Percentiles rank a stretch among this genome's conserved stretches.
phyloP scores from a whole-genome alignment of 2,113 vertebrate genomes.

The Nothocercus nigrocapillus region DNA sequence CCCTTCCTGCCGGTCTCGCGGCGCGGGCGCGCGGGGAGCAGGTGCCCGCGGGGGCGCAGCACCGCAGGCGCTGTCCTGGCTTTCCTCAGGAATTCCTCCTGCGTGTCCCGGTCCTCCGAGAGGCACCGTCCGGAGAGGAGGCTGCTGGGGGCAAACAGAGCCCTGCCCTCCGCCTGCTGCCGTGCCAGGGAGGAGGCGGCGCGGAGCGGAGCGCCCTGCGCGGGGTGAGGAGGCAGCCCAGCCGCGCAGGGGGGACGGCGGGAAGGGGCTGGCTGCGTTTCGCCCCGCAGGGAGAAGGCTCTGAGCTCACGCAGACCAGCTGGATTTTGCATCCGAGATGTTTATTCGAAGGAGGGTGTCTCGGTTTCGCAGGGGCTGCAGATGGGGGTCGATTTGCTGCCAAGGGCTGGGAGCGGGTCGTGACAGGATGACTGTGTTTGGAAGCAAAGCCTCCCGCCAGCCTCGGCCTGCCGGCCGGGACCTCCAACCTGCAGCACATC shows the following conservation, averaged over 20 bases:
- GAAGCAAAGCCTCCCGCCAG: not conserved
- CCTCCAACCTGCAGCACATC: not conserved
- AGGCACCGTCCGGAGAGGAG: not conserved
- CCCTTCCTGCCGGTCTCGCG: fast-evolving
- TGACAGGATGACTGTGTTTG: not conserved
- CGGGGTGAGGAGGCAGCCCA: not conserved
- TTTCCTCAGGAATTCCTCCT: not conserved
- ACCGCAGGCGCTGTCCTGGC: not conserved
- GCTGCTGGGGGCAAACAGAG: too few species aligned
- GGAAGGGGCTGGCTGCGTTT: constrained; percentile 55
- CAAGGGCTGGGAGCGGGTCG: not conserved
- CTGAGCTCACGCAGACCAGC: constrained; percentile 63
- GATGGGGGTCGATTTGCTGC: constrained; percentile 18
- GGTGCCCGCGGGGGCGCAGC: fast-evolving
- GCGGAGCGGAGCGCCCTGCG: not conserved
- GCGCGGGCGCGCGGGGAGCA: fast-evolving
- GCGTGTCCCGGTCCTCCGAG: fast-evolving
- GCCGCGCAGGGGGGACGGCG: not conserved
- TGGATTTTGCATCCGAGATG: constrained; percentile 53
- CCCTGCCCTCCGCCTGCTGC: not conserved
- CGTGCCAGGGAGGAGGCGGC: not conserved
- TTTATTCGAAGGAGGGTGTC: constrained; percentile 60
- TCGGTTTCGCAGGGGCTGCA: constrained; percentile 53
- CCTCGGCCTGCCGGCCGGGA: not conserved
- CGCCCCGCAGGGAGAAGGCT: constrained; percentile 47